Conservation (phyloP, 2,797 vertebrate species). For the Halcyon chelicuti region DNA sequence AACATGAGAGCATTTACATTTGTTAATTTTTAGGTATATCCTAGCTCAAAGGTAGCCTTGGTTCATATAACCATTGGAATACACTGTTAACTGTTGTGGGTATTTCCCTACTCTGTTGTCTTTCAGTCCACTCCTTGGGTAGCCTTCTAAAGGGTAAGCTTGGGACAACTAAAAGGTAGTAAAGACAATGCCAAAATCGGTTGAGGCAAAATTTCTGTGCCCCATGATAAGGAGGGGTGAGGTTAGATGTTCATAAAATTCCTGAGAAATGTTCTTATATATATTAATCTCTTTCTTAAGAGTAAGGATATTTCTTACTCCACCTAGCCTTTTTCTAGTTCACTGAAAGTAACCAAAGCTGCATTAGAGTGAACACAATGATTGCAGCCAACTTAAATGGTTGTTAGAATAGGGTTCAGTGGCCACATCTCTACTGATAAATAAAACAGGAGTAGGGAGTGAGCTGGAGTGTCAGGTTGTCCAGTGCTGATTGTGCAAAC, state of each 20-base stretch:
- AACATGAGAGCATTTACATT: background rate
- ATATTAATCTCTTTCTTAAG: background rate
- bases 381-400: background rate
- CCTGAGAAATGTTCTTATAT: background rate
- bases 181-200: background rate
- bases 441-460: background rate
- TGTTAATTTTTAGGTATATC: background rate
- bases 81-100: background rate
- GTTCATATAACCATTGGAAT: background rate
- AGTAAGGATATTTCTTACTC: background rate
- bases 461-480: background rate
- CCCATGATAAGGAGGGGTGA: background rate
- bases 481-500: background rate
- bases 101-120: background rate
- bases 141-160: background rate
- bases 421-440: background rate
- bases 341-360: slow-evolving; percentile 14
- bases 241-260: background rate
- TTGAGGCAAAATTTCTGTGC: background rate
- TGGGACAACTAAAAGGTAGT: background rate
- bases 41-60: background rate
- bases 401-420: background rate
- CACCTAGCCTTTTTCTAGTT: background rate
- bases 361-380: background rate
- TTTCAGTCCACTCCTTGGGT: background rate